Evolutionary conservation across 2,797 vertebrate genomes (phyloP), one percentile per base, ranked within the genome.

Genomic region (Kryptopterus vitreolus): DNA sequence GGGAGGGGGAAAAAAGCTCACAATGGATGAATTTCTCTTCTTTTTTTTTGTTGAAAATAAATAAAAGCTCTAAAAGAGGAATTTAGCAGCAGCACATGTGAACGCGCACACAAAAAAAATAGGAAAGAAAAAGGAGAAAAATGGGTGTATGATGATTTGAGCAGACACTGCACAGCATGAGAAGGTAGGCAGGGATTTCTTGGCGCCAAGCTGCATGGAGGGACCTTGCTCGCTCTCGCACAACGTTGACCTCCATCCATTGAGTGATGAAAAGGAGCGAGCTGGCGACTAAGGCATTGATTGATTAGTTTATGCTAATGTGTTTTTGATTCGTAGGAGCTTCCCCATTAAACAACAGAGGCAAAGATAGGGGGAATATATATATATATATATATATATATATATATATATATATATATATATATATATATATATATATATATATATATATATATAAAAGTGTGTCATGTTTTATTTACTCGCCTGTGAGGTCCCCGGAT

Each of bases 221-320:
- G 69, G 43, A 35, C 69, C 80, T 73, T 72, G 65, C 74, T 79
- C 59, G 43, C 46, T 77, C 81, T 61, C 43, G 62, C 55, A 50
- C 29, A 52, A 43, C 2, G 10, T 81, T 88, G 89, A 90, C 90
- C 89, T 90, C 88, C 88, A 88, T 87, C 55, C 77, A 58, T 66
- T 61, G 71, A 69, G 88, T 88, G 86, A 89, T 90, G 83, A 86
- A 85, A 86, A 85, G 87, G 87, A 90, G 70, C 50, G 82, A 85
- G 74, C 77, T 79, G 87, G 87, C 83, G 84, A 78, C 88, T 57
- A 66, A 87, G 85, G 87, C 87, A 90, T 88, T 85, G 90, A 91
- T 91, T 88, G 89, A 92, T 92, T 91, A 88, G 92, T 92, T 89
- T 91, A 90, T 91, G 89, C 87, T 88, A 88, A 89, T 89, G 85